These are phyloP conservation scores for Loxodonta africana DNA, from an alignment of 2,113 vertebrate genomes.

Conservation along the genomic window DNA sequence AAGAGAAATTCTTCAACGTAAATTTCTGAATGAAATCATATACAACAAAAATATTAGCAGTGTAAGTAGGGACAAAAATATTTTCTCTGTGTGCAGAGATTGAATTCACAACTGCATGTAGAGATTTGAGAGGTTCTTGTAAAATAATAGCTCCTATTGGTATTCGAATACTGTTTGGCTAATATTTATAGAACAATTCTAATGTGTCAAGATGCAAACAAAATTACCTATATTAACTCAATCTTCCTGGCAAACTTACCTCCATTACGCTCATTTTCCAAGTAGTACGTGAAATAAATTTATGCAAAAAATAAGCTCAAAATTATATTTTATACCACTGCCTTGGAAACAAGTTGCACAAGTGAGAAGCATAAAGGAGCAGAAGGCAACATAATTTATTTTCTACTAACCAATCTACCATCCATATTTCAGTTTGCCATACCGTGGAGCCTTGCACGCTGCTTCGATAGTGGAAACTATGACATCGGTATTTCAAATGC, in stretches of 20 bases:
- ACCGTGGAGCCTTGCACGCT: too few species aligned
- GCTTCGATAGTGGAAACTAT: too few species aligned
- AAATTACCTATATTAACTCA: not conserved
- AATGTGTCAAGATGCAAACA: not conserved
- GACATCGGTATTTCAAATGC: too few species aligned
- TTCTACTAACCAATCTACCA: not conserved
- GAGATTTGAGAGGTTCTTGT: too few species aligned
- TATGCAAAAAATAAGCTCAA: not conserved
- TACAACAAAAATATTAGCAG: too few species aligned
- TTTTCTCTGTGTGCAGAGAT: too few species aligned
- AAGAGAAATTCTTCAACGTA: too few species aligned
- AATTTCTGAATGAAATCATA: too few species aligned
- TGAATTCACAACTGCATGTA: too few species aligned
- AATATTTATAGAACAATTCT: not conserved
- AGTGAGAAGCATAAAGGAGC: not conserved
- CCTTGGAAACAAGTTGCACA: not conserved
- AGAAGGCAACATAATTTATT: not conserved
- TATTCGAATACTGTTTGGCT: not conserved
- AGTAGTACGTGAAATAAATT: not conserved
- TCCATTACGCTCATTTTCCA: not conserved
- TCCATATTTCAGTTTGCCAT: too few species aligned
- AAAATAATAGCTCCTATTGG: too few species aligned
- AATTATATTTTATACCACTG: not conserved
- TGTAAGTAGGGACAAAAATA: too few species aligned
- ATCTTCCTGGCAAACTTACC: not conserved